phyloP scores from a whole-genome alignment of 1,140 invertebrate genomes.

The Steinernema feltiae region DNA sequence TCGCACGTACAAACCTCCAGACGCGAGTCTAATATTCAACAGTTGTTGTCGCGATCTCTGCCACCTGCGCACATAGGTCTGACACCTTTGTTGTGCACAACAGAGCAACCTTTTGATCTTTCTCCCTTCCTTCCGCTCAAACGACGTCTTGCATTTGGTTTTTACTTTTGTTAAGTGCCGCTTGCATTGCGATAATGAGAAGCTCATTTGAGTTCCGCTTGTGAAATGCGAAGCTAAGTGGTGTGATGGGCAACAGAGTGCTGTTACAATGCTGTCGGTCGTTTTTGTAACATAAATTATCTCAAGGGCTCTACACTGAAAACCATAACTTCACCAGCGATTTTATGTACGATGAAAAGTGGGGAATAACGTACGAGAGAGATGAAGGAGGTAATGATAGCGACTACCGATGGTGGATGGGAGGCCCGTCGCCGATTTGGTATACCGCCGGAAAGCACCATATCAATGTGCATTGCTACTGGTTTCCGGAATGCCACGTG shows the following conservation, averaged over 20 bases:
- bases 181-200: no score
- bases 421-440: conserved; percentile 46
- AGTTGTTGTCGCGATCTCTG: conserved; percentile 1
- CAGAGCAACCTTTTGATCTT: no score
- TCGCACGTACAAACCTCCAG: no score
- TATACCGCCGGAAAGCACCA: conserved; percentile 54
- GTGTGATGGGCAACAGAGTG: no score
- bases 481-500: conserved; percentile 56
- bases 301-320: conserved; percentile 56
- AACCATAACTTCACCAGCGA: conserved; percentile 56
- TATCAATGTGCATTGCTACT: conserved; percentile 57
- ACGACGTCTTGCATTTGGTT: no score
- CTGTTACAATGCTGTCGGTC: no score
- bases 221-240: no score
- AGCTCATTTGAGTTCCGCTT: no score
- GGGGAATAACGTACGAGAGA: conserved; percentile 45
- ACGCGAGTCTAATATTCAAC: neutral
- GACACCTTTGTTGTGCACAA: conserved; percentile 7
- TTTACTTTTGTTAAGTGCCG: no score
- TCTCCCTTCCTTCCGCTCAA: no score
- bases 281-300: conserved; percentile 17
- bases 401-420: conserved; percentile 49
- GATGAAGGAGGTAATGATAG: conserved; percentile 53
- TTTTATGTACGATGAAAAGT: conserved; percentile 53
- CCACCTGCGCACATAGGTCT: neutral